phyloP scores from a whole-genome alignment of 1,140 invertebrate species.

The Amyelois transitella region DNA sequence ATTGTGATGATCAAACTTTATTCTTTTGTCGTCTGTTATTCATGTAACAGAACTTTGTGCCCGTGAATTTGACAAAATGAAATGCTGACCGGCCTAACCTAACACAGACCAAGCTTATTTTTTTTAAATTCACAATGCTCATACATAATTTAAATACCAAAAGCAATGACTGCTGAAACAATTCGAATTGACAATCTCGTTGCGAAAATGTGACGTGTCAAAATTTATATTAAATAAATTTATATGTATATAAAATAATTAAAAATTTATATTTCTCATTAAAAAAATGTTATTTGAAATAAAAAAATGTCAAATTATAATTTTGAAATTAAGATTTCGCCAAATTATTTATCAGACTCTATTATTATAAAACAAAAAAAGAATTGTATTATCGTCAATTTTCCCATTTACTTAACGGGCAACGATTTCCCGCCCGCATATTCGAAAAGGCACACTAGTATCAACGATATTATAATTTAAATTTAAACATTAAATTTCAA shows the following conservation, averaged over 20 bases:
- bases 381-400: not conserved
- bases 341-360: not conserved
- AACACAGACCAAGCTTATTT: not conserved
- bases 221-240: too few relatives aligned
- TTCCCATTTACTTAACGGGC: not conserved
- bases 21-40: not conserved
- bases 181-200: not conserved
- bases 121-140: too few relatives aligned
- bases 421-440: not conserved
- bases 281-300: too few relatives aligned
- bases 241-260: too few relatives aligned
- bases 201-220: not conserved
- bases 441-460: not conserved
- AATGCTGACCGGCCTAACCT: not conserved
- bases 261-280: too few relatives aligned
- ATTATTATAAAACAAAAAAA: not conserved
- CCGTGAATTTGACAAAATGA: not conserved
- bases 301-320: not conserved
- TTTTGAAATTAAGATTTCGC: too few relatives aligned
- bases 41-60: not conserved
- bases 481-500: not conserved
- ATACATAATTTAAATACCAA: not conserved
- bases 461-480: not conserved
- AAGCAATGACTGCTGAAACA: not conserved
- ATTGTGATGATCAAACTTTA: not conserved